Percentiles rank a stretch among this genome's conserved stretches.
These are phyloP conservation scores for Tridacna gigas DNA, from an alignment of 2,888 invertebrate species.

Conservation along the genomic window DNA sequence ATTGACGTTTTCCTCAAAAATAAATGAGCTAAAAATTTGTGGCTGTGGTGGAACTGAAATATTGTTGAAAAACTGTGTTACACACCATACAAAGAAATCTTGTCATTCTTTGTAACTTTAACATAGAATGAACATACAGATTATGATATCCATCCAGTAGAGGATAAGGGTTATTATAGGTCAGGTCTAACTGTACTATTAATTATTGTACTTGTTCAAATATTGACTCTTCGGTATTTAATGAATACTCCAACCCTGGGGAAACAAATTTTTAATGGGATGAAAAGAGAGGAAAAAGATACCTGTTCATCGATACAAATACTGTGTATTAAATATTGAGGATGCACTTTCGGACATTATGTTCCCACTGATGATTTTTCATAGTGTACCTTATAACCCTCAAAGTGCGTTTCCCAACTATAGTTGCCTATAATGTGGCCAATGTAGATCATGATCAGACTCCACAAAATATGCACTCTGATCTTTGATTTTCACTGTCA, in stretches of 20 bases:
- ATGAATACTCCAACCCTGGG: not conserved
- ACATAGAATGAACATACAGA: too few species aligned
- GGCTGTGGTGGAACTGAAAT: too few species aligned
- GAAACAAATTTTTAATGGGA: constrained; percentile 9
- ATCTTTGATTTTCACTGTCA: too few species aligned
- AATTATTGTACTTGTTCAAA: constrained; percentile 16
- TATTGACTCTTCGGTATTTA: constrained; percentile 13
- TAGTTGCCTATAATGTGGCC: too few species aligned
- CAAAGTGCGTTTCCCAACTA: not conserved
- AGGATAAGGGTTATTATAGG: not conserved
- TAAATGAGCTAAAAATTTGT: too few species aligned
- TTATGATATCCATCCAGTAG: too few species aligned
- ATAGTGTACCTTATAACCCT: not conserved
- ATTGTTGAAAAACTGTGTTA: too few species aligned
- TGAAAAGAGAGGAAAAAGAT: constrained; percentile 3
- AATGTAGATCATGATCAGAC: too few species aligned
- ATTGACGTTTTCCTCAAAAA: too few species aligned
- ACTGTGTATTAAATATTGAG: not conserved
- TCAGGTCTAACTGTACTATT: not conserved
- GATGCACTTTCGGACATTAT: not conserved
- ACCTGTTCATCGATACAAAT: not conserved
- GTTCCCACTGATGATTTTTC: not conserved
- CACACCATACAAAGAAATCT: too few species aligned
- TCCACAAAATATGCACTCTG: too few species aligned
- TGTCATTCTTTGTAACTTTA: too few species aligned